Percentiles rank a stretch among this genome's conserved stretches.
Conservation (phyloP, 2,888 invertebrate genomes). For the Resseliella maxima region DNA sequence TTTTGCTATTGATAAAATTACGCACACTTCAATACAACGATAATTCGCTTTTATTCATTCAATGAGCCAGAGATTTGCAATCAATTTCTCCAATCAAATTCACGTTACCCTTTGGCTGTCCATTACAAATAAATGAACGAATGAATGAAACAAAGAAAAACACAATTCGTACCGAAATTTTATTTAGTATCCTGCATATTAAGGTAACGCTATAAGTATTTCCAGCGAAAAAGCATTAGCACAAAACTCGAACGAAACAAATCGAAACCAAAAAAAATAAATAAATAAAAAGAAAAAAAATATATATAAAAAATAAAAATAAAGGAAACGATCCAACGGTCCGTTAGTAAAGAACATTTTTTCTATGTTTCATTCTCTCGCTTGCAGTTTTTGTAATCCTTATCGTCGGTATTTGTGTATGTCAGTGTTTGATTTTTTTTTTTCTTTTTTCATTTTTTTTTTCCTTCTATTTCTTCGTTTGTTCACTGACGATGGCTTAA, state of each 20-base stretch:
- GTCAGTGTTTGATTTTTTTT: background rate
- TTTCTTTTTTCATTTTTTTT: background rate
- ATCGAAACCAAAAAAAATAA: background rate
- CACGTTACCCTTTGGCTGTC: background rate
- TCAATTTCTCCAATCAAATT: background rate
- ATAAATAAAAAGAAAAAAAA: too few relatives aligned
- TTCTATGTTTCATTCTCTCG: too few relatives aligned
- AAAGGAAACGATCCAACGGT: too few relatives aligned
- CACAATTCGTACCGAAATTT: background rate
- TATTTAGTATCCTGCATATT: background rate
- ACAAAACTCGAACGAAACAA: background rate
- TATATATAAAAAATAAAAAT: too few relatives aligned
- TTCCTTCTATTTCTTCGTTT: background rate
- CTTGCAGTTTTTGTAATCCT: slow-evolving; percentile 10
- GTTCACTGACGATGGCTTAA: background rate
- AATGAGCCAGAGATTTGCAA: background rate
- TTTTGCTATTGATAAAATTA: background rate
- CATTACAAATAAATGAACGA: slow-evolving; percentile 12
- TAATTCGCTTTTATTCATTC: background rate
- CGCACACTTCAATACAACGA: background rate
- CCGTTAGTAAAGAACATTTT: too few relatives aligned
- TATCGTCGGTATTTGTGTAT: slow-evolving; percentile 2
- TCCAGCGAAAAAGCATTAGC: background rate
- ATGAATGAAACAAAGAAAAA: too few relatives aligned
- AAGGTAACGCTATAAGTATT: background rate